Conservation (phyloP, 1,140 invertebrate species). For the Drosophila pruinosa region DNA sequence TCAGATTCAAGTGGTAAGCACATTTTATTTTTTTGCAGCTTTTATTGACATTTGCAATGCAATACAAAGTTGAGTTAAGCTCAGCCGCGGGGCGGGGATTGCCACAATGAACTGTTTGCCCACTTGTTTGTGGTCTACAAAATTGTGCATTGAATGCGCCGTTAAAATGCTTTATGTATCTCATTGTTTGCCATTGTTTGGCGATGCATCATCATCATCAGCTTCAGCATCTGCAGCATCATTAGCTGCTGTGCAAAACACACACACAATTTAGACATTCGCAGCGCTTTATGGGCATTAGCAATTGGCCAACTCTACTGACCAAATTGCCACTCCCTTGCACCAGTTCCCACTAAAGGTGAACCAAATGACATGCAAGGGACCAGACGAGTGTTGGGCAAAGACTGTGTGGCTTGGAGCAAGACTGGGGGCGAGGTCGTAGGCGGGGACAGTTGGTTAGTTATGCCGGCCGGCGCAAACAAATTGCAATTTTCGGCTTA, state of each 20-base stretch:
- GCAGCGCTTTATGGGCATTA: slow-evolving; percentile 1
- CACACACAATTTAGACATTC: slow-evolving; percentile 56
- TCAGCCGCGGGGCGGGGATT: slow-evolving; percentile 44
- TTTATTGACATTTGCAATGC: slow-evolving; percentile 67
- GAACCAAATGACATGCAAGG: slow-evolving; percentile 49
- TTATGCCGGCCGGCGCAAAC: slow-evolving; percentile 56
- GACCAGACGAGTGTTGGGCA: background rate
- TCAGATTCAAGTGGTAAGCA: background rate
- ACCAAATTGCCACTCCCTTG: slow-evolving; percentile 47
- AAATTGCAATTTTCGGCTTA: slow-evolving; percentile 58
- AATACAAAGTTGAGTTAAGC: background rate
- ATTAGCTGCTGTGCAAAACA: slow-evolving; percentile 21
- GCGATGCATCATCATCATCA: slow-evolving; percentile 3
- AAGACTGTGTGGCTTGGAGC: background rate
- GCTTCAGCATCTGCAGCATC: background rate
- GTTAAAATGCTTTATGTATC: slow-evolving; percentile 31
- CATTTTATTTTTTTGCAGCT: background rate
- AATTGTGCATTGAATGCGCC: slow-evolving; percentile 40
- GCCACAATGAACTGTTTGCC: slow-evolving; percentile 27
- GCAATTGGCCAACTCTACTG: slow-evolving; percentile 54
- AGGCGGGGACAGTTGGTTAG: background rate
- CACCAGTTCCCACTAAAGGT: slow-evolving; percentile 59
- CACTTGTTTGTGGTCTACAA: slow-evolving; percentile 26
- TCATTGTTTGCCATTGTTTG: slow-evolving; percentile 48
- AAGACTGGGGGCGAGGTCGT: background rate